Percentiles rank a stretch among this genome's conserved stretches.
Conservation (phyloP, 2,888 invertebrate species). For the Drosophila neutralis region DNA sequence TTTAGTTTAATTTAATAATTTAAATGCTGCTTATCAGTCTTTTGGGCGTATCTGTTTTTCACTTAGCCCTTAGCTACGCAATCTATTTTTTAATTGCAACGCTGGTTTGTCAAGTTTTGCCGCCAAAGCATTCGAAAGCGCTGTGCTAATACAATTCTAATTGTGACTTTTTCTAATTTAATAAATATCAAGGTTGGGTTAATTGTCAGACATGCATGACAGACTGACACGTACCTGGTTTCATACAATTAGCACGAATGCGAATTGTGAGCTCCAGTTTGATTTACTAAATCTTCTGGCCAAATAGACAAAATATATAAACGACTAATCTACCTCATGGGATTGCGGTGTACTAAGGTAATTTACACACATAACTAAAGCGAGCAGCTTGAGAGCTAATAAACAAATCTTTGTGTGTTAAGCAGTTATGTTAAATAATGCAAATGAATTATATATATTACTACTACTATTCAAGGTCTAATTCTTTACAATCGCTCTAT, state of each 20-base stretch:
- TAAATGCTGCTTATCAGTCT: not conserved
- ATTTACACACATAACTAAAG: constrained; percentile 46
- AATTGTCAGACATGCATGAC: constrained; percentile 38
- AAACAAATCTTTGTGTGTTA: constrained; percentile 34
- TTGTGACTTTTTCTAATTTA: constrained; percentile 56
- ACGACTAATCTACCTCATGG: constrained; percentile 6
- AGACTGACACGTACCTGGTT: constrained; percentile 3
- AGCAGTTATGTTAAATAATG: constrained; percentile 33
- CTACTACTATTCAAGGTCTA: not conserved
- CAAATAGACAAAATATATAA: constrained; percentile 6
- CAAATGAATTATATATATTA: constrained; percentile 19
- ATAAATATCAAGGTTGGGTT: constrained; percentile 61
- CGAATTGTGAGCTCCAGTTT: constrained; percentile 4
- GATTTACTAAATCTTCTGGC: constrained; percentile 28
- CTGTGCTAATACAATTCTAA: constrained; percentile 61
- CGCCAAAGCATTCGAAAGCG: constrained; percentile 46
- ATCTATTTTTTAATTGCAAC: constrained; percentile 3
- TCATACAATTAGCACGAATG: constrained; percentile 6
- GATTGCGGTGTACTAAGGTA: constrained; percentile 23
- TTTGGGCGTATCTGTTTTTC: constrained; percentile 9
- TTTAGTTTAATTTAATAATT: constrained; percentile 20
- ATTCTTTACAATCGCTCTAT: not conserved
- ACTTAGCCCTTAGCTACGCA: not conserved
- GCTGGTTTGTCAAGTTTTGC: constrained; percentile 32
- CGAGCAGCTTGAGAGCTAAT: constrained; percentile 1